A percentile compares a stretch with the other conserved stretches of the same genome.
These are phyloP conservation scores for Hirundo rustica DNA, from an alignment of 2,797 vertebrate genomes.

Conservation along the genomic window DNA sequence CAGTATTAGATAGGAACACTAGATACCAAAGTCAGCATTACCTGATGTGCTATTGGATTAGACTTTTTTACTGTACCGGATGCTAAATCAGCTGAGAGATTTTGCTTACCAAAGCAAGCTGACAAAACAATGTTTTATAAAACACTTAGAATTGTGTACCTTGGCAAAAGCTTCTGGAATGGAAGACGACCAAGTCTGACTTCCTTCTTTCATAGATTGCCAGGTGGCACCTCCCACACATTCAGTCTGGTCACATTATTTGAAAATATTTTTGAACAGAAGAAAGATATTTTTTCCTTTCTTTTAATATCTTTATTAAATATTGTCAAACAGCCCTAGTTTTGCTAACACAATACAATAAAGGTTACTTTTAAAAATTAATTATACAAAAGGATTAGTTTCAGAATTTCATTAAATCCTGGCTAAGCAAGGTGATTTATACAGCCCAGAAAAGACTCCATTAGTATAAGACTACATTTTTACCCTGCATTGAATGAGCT, in stretches of 20 bases:
- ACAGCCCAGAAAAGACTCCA: neutral
- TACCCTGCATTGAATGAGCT: neutral
- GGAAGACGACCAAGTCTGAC: neutral
- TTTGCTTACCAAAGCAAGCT: conserved; percentile 6
- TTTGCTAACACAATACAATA: neutral
- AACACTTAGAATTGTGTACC: neutral
- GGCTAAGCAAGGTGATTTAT: neutral
- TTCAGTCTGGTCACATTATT: neutral
- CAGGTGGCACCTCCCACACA: neutral
- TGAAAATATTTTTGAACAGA: conserved; percentile 13
- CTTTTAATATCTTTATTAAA: neutral
- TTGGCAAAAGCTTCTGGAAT: neutral
- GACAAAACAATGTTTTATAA: conserved; percentile 39
- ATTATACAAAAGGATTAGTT: neutral
- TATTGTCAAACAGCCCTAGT: neutral
- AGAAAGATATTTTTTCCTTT: neutral
- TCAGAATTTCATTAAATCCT: neutral
- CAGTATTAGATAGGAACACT: neutral
- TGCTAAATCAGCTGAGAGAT: neutral
- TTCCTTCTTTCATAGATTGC: neutral
- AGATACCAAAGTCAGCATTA: neutral
- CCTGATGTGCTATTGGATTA: neutral
- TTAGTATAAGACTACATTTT: neutral
- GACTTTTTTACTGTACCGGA: neutral
- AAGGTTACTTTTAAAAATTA: neutral